Conservation (phyloP, 2,888 invertebrate genomes). For the Spilosoma lubricipeda region DNA sequence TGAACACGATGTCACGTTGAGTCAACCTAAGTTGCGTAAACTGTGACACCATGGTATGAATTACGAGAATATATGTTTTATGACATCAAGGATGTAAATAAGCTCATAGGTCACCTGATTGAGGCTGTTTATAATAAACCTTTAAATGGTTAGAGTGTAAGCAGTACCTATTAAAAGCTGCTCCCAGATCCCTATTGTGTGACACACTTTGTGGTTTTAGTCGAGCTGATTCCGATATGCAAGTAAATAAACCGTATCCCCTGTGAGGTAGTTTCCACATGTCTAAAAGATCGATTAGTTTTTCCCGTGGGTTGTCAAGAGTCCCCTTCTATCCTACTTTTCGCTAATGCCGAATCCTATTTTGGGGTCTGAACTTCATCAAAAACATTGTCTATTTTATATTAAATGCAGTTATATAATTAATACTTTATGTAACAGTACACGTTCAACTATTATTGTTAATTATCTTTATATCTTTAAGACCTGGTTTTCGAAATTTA, state of each 20-base stretch:
- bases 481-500: neutral
- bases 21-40: conserved; percentile 28
- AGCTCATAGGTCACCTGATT: neutral
- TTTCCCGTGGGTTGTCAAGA: neutral
- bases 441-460: neutral
- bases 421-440: neutral
- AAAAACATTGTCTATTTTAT: neutral
- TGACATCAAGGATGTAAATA: neutral
- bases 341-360: too few species aligned
- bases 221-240: too few species aligned
- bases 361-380: neutral
- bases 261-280: neutral
- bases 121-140: neutral
- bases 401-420: neutral
- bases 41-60: neutral
- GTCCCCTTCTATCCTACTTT: neutral
- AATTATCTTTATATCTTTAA: neutral
- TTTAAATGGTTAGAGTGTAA: neutral
- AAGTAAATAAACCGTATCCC: too few species aligned
- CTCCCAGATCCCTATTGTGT: neutral
- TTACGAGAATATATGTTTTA: neutral
- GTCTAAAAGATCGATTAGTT: neutral
- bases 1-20: conserved; percentile 33
- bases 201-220: neutral
- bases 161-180: neutral